Conservation (phyloP, 2,888 invertebrate species). For the Netelia inedita region DNA sequence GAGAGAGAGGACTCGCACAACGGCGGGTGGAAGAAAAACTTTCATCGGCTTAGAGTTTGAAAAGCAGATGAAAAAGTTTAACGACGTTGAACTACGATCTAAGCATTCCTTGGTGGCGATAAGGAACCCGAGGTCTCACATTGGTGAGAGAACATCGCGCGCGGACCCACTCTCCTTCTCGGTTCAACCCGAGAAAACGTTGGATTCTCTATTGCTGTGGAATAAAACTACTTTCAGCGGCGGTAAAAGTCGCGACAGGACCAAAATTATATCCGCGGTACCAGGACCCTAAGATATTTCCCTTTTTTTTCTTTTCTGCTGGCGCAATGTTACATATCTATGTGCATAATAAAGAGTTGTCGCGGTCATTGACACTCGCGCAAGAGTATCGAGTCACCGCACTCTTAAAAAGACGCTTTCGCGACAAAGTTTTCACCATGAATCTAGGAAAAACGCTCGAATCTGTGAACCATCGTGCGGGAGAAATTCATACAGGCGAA, state of each 20-base stretch:
- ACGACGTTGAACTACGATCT: constrained; percentile 79
- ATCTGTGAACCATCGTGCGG: not conserved
- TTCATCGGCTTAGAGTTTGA: constrained; percentile 79
- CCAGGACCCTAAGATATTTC: not conserved
- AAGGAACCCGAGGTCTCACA: constrained; percentile 18
- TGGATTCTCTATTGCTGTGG: constrained; percentile 46
- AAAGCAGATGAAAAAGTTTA: constrained; percentile 83
- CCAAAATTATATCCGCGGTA: constrained; percentile 59
- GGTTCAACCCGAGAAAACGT: constrained; percentile 13
- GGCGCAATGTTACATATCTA: constrained; percentile 9
- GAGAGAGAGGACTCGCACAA: constrained; percentile 61
- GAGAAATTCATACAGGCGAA: constrained; percentile 16
- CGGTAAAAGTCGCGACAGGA: constrained; percentile 48
- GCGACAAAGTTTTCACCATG: constrained; percentile 28
- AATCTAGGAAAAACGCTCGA: not conserved
- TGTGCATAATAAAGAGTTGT: constrained; percentile 30
- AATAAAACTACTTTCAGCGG: constrained; percentile 59
- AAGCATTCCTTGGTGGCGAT: constrained; percentile 69
- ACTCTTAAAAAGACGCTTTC: constrained; percentile 35
- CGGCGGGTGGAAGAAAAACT: constrained; percentile 77
- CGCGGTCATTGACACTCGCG: constrained; percentile 49
- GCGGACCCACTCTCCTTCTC: not conserved
- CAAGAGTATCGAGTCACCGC: constrained; percentile 41
- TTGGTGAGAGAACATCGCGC: not conserved
- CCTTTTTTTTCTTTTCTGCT: constrained; percentile 10